Percentiles rank a stretch among this genome's conserved stretches.
These are phyloP conservation scores for Sakesphorus luctuosus DNA, from an alignment of 2,113 vertebrate genomes.

Conservation along the genomic window DNA sequence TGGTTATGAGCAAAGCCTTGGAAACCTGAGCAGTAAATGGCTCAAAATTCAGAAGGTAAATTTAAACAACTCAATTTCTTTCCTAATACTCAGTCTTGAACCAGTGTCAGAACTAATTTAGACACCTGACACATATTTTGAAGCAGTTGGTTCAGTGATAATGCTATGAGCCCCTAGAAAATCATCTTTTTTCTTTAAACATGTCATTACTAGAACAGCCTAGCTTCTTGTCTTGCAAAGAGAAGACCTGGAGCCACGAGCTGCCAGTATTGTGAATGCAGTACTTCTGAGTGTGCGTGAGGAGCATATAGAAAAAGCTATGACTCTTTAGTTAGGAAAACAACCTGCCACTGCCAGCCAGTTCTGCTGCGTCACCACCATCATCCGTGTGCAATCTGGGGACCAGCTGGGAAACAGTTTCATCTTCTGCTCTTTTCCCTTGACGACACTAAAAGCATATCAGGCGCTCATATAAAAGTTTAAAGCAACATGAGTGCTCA, in stretches of 20 bases:
- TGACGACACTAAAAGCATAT: not conserved
- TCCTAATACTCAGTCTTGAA: not conserved
- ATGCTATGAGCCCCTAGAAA: not conserved
- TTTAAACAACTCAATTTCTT: not conserved
- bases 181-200: not conserved
- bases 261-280: not conserved
- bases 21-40: not conserved
- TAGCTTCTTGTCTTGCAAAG: not conserved
- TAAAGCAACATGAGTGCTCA: not conserved
- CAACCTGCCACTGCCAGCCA: not conserved
- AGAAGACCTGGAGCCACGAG: not conserved
- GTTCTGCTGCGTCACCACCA: not conserved
- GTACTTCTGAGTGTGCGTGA: fast-evolving
- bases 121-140: not conserved
- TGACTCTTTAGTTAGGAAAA: not conserved
- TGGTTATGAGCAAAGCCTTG: not conserved
- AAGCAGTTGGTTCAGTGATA: not conserved
- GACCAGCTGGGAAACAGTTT: not conserved
- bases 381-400: not conserved
- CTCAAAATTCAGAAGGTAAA: not conserved
- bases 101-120: not conserved
- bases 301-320: not conserved
- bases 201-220: not conserved
- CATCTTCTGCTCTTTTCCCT: not conserved
- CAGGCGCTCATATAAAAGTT: not conserved